Evolutionary conservation across 2,888 invertebrate genomes (phyloP), one percentile per base, ranked within the genome.

Genomic region (Melinopterus prodromus): DNA sequence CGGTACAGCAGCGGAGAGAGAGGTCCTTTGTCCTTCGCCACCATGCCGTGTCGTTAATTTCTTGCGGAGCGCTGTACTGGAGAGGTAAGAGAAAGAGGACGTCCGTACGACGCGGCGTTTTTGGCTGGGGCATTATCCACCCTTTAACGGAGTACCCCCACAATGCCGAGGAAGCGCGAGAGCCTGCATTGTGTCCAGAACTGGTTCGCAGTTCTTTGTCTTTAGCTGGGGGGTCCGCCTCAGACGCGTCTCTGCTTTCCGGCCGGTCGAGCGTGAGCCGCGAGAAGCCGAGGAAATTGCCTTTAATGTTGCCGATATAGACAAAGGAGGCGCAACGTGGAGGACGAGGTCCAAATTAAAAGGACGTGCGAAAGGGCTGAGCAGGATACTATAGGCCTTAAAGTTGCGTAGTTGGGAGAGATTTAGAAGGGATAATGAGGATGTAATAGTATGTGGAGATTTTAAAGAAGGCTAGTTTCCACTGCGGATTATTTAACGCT

Each of bases 121-220:
- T 72, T 2, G 37, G 14, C 74, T 16, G 15, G 71, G 71, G 86
- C 87, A 88, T 89, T 89, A 89, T 88, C 88, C 89, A 89, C 88
- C 89, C 89, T 89, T 89, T 89, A 88, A 89, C 89, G 89, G 89
- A 77, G 53, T 12, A 89, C 89, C 86, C 86, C 87, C 86, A 89
- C 89, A 89, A 89, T 89, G 89, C 89, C 88, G 85, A 89, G 89
- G 89, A 89, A 89, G 88, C 87, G 86, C 87, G 87, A 86, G 87
- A 86, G 87, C 87, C 87, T 88, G 89, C 88, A 89, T 89, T 89
- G 89, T 89, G 89, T 89, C 89, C 88, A 87, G 88, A 85, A 85
- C 84, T 84, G 83, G 83, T 80, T 82, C 70, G 83, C 84, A 84
- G 86, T 86, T 87, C 88, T 87, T 88, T 88, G 87, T 87, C 87